Evolutionary conservation across 2,113 vertebrate genomes (phyloP), one percentile per base, ranked within the genome.

Genomic region (Merops nubicus): DNA sequence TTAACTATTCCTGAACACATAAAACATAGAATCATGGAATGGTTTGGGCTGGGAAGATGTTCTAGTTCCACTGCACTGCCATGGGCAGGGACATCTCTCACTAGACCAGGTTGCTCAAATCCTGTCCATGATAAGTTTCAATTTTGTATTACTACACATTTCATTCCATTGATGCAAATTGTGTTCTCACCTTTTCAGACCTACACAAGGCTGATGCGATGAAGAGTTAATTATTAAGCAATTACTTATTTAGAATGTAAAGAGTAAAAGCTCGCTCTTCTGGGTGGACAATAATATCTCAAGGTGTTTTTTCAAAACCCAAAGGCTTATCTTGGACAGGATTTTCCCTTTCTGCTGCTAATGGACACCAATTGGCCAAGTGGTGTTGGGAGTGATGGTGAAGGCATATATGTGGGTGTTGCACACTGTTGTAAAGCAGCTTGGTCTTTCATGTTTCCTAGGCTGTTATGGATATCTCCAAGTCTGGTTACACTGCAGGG

Each of bases 401-500:
- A 75, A 83, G 25, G 12, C 19, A 21, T 23, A 14, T 14, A 14
- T 22, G 33, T 42, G 51, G 42, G 31, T 67, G 43, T 67, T 77
- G 38, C 10, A 42, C 25, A 16, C 5, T 31, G 31, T 7, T 88
- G 36, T 28, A 47, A 80, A 88, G 54, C 19, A 34, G 21, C 26
- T 21, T 5, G 29, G 16, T 57, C 5, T 26, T 77, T 83, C 3
- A 1, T 60, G 53, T 7, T 59, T 94, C 29, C 29, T 34, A 65
- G 59, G 28, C 40, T 63, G 7, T 21, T 65, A 4, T 15, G 54
- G 42, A 51, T 8, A 14, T 17, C 28, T 50, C 45, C 26, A 36
- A 48, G 22, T 6, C 31, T 79, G n/a, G 10, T 21, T 67, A 34
- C 6, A 38, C 42, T 0, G 0, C 26, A 68, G 62, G 6, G 14